Percentiles rank a stretch among this genome's conserved stretches.
Conservation (phyloP, 2,888 invertebrate genomes). For the Leucophora obtusa region DNA sequence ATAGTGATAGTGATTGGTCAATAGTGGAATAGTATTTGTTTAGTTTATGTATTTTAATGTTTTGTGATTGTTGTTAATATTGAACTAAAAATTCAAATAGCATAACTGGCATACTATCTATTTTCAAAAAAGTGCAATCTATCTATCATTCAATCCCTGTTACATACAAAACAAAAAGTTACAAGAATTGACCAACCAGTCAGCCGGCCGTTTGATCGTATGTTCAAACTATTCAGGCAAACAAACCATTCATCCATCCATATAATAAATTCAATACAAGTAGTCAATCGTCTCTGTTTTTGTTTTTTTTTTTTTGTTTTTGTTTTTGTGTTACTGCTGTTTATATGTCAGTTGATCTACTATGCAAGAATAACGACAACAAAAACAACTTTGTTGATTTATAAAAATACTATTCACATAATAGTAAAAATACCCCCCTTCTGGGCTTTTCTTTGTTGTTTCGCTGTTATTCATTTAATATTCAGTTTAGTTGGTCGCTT, state of each 20-base stretch:
- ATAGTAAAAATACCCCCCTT: slow-evolving; percentile 42
- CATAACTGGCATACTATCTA: slow-evolving; percentile 64
- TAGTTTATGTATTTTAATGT: neutral
- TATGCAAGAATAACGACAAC: slow-evolving; percentile 20
- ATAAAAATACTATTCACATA: slow-evolving; percentile 45
- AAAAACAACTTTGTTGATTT: slow-evolving; percentile 47
- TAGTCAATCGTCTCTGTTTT: slow-evolving; percentile 42
- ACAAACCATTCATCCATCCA: slow-evolving; percentile 45
- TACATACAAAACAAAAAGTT: neutral
- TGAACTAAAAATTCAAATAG: slow-evolving; percentile 66
- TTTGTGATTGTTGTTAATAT: slow-evolving; percentile 64
- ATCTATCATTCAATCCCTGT: slow-evolving; percentile 48
- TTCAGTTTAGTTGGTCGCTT: slow-evolving; percentile 59
- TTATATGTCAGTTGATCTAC: slow-evolving; percentile 9
- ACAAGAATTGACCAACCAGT: slow-evolving; percentile 26
- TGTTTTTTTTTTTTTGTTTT: no score
- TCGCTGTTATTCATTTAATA: slow-evolving; percentile 3
- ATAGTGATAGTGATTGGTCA: slow-evolving; percentile 42
- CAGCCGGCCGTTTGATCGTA: neutral
- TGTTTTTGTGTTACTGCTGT: slow-evolving; percentile 7
- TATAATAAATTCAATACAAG: slow-evolving; percentile 62
- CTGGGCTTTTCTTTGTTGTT: slow-evolving; percentile 8
- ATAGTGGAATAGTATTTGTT: slow-evolving; percentile 36
- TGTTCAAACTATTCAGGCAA: slow-evolving; percentile 28
- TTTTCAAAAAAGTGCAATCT: slow-evolving; percentile 28